phyloP scores from a whole-genome alignment of 1,140 invertebrate genomes.

The honey bee (Apis mellifera) region Amel_HAv3.1 CM009940.2:1071501-1072000 shows the following conservation, averaged over 20 bases:
- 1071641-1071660: slow-evolving; percentile 33
- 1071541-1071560: slow-evolving; percentile 21
- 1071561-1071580: slow-evolving; percentile 55
- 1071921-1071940: slow-evolving; percentile 25
- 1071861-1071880: slow-evolving; percentile 61
- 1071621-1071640: neutral
- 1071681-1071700: slow-evolving; percentile 38
- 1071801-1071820: neutral
- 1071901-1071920: slow-evolving; percentile 46
- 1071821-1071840: neutral
- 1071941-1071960: slow-evolving; percentile 39
- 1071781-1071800: neutral
- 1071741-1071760: slow-evolving; percentile 34
- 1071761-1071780: slow-evolving; percentile 64
- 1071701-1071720: slow-evolving; percentile 43
- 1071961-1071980: slow-evolving; percentile 48
- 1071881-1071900: slow-evolving; percentile 40
- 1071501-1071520: slow-evolving; percentile 45
- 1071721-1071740: slow-evolving; percentile 58
- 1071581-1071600: neutral
- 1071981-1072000: slow-evolving; percentile 55
- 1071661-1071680: slow-evolving; percentile 63
- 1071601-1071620: neutral
- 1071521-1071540: slow-evolving; percentile 59
- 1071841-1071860: slow-evolving; percentile 65